Percentiles rank a stretch among this genome's conserved stretches.
These are phyloP conservation scores for Isoperla grammatica DNA, from an alignment of 2,888 invertebrate genomes.

Conservation along the genomic window DNA sequence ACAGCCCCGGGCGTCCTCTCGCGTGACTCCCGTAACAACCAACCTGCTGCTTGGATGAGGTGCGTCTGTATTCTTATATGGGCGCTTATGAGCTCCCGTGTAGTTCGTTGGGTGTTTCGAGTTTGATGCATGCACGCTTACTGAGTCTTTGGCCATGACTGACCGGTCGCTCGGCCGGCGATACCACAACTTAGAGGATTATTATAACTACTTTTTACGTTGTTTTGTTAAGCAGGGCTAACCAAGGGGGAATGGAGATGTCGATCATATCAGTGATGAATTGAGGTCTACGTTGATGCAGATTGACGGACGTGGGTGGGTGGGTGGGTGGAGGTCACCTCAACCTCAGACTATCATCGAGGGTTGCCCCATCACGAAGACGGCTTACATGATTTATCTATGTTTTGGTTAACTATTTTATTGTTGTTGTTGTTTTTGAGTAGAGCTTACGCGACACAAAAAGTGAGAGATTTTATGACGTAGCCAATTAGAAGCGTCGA, in stretches of 20 bases:
- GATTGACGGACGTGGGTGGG: too few relatives aligned
- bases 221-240: neutral
- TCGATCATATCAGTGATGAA: too few relatives aligned
- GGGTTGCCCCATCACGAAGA: too few relatives aligned
- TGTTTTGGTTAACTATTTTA: too few relatives aligned
- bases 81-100: constrained; percentile 13
- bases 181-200: neutral
- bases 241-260: neutral
- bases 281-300: too few relatives aligned
- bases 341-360: too few relatives aligned
- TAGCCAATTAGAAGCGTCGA: too few relatives aligned
- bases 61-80: neutral
- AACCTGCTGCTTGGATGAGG: constrained; percentile 5
- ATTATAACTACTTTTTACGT: constrained; percentile 11
- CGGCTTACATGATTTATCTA: too few relatives aligned
- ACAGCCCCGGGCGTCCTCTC: constrained; percentile 1
- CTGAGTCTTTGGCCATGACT: neutral
- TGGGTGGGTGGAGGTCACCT: too few relatives aligned
- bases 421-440: too few relatives aligned
- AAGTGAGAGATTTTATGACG: too few relatives aligned
- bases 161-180: neutral
- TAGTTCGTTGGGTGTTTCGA: constrained; percentile 1
- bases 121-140: constrained; percentile 1
- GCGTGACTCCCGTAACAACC: constrained; percentile 5
- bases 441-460: too few relatives aligned